Base-by-base conservation (phyloP, 2,888 invertebrate species). In the Callinectes sapidus region DNA sequence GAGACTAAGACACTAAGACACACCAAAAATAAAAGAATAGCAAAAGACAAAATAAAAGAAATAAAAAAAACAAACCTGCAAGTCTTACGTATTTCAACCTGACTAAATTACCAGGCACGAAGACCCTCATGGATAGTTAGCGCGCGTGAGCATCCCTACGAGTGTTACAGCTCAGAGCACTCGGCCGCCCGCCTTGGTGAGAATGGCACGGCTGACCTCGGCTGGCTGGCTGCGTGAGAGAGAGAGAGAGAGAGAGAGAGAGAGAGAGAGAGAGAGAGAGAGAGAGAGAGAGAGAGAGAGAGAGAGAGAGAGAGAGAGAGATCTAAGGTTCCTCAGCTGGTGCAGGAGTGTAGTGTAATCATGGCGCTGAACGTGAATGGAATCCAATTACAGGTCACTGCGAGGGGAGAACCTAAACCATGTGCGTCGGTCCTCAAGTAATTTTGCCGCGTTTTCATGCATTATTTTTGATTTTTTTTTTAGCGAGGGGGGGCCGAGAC, bases 391-490 rank as follows among this genome's bases (percentile, higher is more conserved):
- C 81, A 14, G 35, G 81, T 81, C 35, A 81, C 32, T 16, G 35
- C 81, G 28, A 81, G 32, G 81, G 35, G 35, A 81, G 35, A 81
- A 14, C 6, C 32, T 81, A 81, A 81, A 35, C 35, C 81, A 13
- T 14, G 32, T 14, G 81, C 16, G 35, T 81, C 81, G 32, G 81
- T 81, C 35, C 81, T 35, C 32, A 81, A 35, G 35, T 16, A 81
- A 81, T 32, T 35, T 32, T 3, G 32, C 35, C 14, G 32, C 81
- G 32, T 81, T 35, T 81, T 81, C 81, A 14, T 81, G 81, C 35
- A 81, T 32, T 81, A 35, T 35, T 81, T 32, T 32, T 81, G 81
- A 81, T 81, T 81, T 81, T 81, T 35, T 81, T 81, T 81, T 81
- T 35, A 71, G 1, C 16, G 28, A 71, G 28, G 71, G 71, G 28